These are phyloP conservation scores for Gallinago media DNA, from an alignment of 2,113 vertebrate genomes.

Conservation along the genomic window DNA sequence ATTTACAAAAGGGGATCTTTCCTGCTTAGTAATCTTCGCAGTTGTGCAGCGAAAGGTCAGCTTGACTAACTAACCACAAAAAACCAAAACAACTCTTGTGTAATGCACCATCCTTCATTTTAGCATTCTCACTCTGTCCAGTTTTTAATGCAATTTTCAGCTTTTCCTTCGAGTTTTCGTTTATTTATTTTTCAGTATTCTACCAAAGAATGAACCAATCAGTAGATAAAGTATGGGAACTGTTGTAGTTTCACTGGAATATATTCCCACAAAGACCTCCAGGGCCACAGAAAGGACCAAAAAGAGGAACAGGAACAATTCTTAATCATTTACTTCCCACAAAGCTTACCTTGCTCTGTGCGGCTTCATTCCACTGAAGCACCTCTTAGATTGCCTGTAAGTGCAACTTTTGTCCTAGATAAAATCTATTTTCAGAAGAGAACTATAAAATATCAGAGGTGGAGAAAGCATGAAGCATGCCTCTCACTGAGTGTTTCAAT, in stretches of 20 bases:
- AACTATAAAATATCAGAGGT: neutral
- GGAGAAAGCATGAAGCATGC: neutral
- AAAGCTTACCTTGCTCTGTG: neutral
- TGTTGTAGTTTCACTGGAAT: neutral
- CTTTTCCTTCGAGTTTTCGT: neutral
- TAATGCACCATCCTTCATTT: neutral
- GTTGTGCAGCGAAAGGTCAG: neutral
- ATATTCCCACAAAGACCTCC: neutral
- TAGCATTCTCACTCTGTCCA: fast-evolving
- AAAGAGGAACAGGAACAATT: neutral
- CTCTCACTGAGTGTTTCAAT: neutral
- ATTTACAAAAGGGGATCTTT: neutral
- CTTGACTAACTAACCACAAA: neutral
- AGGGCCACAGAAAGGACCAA: neutral
- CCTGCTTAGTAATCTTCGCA: neutral
- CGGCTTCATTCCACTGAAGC: neutral
- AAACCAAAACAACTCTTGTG: neutral
- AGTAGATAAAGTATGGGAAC: neutral
- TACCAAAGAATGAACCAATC: neutral
- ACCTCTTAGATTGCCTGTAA: neutral
- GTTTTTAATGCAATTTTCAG: neutral
- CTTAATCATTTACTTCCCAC: neutral
- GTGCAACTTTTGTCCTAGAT: neutral
- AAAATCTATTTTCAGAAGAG: neutral
- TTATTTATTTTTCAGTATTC: neutral